These are phyloP conservation scores for Neotoxoptera formosana DNA, from an alignment of 1,140 invertebrate species.

Conservation along the genomic window DNA sequence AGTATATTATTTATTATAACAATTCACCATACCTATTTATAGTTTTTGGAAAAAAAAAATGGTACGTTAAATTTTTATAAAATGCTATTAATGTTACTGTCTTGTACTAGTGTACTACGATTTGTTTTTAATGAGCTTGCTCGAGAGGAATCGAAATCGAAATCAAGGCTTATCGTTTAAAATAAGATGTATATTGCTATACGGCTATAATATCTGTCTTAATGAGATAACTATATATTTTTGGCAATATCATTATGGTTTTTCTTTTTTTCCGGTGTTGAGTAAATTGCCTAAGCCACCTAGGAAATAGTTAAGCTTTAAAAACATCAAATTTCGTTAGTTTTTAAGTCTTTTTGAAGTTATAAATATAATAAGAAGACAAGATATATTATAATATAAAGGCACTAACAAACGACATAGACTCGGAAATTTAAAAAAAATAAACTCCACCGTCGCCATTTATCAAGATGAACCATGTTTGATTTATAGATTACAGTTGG, in stretches of 20 bases:
- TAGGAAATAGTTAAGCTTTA: neutral
- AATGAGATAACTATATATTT: too few relatives aligned
- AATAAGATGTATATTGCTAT: neutral
- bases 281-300: neutral
- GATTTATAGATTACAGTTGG: neutral
- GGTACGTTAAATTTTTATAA: neutral
- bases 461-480: neutral
- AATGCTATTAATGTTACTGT: neutral
- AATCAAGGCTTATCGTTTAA: neutral
- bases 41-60: neutral
- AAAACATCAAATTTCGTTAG: too few relatives aligned
- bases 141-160: neutral
- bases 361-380: neutral
- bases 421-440: neutral
- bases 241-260: too few relatives aligned
- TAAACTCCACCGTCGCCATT: neutral
- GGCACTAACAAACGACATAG: neutral
- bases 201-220: too few relatives aligned
- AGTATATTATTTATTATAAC: neutral
- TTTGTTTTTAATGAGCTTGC: neutral
- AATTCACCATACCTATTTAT: neutral
- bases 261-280: neutral
- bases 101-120: too few relatives aligned
- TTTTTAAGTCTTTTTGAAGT: neutral
- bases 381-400: neutral